Percentiles rank a stretch among this genome's conserved stretches.
These are phyloP conservation scores for Echinarachnius parma DNA, from an alignment of 53 echinoderm and acorn worm species.

Conservation along the genomic window DNA sequence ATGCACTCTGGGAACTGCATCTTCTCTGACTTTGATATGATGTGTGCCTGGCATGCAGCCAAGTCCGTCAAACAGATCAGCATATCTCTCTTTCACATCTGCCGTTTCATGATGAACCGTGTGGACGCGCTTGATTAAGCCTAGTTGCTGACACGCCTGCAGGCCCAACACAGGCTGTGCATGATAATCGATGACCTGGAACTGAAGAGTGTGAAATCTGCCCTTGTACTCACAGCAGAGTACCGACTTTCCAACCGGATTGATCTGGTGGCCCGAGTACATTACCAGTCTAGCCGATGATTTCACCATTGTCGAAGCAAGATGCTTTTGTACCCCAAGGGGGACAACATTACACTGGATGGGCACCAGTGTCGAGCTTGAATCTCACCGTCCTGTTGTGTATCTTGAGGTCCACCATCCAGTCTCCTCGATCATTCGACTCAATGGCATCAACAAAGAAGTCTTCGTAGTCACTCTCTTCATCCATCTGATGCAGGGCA, in stretches of 20 bases:
- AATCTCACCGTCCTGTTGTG: slow-evolving; percentile 8
- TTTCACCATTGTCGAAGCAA: slow-evolving; percentile 4
- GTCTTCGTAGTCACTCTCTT: not conserved
- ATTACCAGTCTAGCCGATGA: slow-evolving; percentile 18
- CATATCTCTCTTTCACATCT: slow-evolving; percentile 26
- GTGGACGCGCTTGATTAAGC: slow-evolving; percentile 21
- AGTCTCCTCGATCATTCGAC: slow-evolving; percentile 1
- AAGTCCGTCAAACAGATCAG: slow-evolving; percentile 23
- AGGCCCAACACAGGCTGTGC: slow-evolving; percentile 19
- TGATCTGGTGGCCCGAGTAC: not conserved
- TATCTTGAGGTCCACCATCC: slow-evolving; percentile 1
- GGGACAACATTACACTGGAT: slow-evolving; percentile 23
- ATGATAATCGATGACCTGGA: slow-evolving; percentile 10
- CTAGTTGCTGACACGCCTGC: slow-evolving; percentile 7
- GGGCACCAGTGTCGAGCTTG: slow-evolving; percentile 11
- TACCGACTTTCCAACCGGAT: not conserved
- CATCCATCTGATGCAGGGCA: not conserved
- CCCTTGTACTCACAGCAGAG: slow-evolving; percentile 16
- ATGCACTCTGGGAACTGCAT: too few species aligned
- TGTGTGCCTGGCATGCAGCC: slow-evolving; percentile 38
- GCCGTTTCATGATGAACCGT: not conserved
- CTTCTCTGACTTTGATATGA: too few species aligned
- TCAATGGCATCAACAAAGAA: slow-evolving; percentile 15
- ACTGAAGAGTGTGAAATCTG: not conserved
- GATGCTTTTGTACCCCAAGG: not conserved